Base-by-base conservation (phyloP, 2,888 invertebrate species). In the Chrysolina americana region DNA sequence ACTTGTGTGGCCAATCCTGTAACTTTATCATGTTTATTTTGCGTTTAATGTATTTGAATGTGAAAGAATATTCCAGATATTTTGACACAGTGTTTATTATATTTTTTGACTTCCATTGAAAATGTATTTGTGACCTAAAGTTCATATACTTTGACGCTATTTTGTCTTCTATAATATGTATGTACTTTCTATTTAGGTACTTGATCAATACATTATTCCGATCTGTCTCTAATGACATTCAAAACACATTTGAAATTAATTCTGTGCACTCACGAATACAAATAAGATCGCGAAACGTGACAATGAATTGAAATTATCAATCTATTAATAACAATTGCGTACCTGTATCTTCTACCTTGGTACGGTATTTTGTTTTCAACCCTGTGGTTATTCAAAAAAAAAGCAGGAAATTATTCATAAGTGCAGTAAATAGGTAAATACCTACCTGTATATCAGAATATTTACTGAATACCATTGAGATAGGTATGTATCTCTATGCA, bases 241-340 rank as follows among this genome's bases (percentile, higher is more conserved):
- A 36, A 1, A 59, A 59, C 59, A 21, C 21, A 23, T 28, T 59
- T 59, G 28, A n/a, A 59, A n/a, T 59, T 13, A 9, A 59, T 59
- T 28, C 15, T 53, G n/a, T 36, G 59, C 59, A 36, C 59, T 28
- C n/a, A 36, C 28, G 59, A 59, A 59, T 59, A 59, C 36, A n/a
- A 59, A 59, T 59, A 36, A 59, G 53, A 59, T 59, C 28, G 28
- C 23, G 28, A 53, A 48, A 53, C 53, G 53, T 53, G 53, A 53
- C n/a, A 28, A 17, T 59, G 59, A 36, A 36, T 28, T 21, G n/a
- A 59, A 28, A 36, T 28, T 15, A n/a, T 59, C 59, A 15, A 59
- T 53, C 53, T 53, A 53, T 53, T 21, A 53, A 53, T 53, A 53
- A 53, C 53, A 53, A 53, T 53, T 53, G 21, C 21, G 21, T 13